A percentile compares a stretch with the other conserved stretches of the same genome.
phyloP scores from a whole-genome alignment of 2,888 invertebrate genomes.

The Ctena decussata region DNA sequence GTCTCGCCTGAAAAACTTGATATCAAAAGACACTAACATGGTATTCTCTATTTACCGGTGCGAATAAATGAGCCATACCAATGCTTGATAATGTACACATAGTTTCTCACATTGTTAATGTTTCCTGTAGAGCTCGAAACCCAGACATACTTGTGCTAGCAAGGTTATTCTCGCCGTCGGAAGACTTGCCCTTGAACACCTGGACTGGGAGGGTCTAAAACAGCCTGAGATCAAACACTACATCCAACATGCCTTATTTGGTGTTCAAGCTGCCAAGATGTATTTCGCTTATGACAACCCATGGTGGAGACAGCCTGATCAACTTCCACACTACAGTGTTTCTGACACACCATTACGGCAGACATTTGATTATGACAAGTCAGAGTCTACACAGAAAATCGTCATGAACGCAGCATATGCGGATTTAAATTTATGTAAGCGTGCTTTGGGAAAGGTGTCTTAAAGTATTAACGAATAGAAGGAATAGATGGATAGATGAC shows the following conservation, averaged over 20 bases:
- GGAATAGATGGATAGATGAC: too few species aligned
- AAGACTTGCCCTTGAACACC: constrained; percentile 22
- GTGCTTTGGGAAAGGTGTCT: too few species aligned
- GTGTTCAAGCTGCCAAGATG: constrained; percentile 17
- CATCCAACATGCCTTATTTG: not conserved
- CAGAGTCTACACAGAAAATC: constrained; percentile 5
- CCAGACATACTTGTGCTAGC: constrained; percentile 20
- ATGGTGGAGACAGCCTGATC: constrained; percentile 36
- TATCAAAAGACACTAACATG: too few species aligned
- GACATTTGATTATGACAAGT: constrained; percentile 35
- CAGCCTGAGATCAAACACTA: not conserved
- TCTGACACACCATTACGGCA: constrained; percentile 38
- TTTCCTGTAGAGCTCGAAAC: too few species aligned
- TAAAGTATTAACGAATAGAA: too few species aligned
- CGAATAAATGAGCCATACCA: too few species aligned
- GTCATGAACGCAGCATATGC: constrained; percentile 30
- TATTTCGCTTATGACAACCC: constrained; percentile 32
- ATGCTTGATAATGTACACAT: too few species aligned
- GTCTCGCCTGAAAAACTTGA: too few species aligned
- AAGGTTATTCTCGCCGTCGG: constrained; percentile 41
- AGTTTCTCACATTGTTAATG: too few species aligned
- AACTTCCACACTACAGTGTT: not conserved
- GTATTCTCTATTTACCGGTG: too few species aligned
- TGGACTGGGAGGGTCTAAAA: constrained; percentile 35
- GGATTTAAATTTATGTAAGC: constrained; percentile 10